A percentile compares a stretch with the other conserved stretches of the same genome.
phyloP scores from a whole-genome alignment of 2,113 vertebrate genomes.

The Micronycteris hirsuta region DNA sequence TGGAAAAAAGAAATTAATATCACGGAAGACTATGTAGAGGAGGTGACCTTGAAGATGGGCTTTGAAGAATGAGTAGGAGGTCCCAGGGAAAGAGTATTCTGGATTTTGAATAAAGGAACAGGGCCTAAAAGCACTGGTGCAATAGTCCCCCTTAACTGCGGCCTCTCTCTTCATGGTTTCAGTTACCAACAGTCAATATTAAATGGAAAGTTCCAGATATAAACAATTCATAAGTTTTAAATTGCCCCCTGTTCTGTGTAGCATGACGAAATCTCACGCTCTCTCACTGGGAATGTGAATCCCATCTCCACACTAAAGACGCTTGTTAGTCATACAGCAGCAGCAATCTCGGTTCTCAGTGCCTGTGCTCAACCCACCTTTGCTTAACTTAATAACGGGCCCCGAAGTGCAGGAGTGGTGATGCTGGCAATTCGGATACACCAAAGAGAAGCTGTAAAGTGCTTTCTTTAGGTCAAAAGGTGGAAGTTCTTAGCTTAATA shows the following conservation, averaged over 20 bases:
- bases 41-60: background rate
- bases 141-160: background rate
- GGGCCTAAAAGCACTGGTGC: background rate
- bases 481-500: too few species aligned
- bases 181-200: background rate
- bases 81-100: background rate
- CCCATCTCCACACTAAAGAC: background rate
- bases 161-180: background rate
- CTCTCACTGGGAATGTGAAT: background rate
- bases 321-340: accelerated
- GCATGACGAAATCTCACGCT: background rate
- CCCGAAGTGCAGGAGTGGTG: background rate
- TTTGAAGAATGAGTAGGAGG: background rate
- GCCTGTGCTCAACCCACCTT: background rate
- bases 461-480: too few species aligned
- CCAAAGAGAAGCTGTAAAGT: background rate
- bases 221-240: background rate
- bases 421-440: background rate
- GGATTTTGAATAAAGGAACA: background rate
- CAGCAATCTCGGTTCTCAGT: background rate
- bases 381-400: background rate
- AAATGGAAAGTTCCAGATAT: too few species aligned
- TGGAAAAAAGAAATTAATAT: background rate
- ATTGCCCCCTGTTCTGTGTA: background rate
- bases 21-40: background rate